Percentiles rank a stretch among this genome's conserved stretches.
Evolutionary conservation across 2,888 invertebrate species (phyloP).

Genomic region (Ceraclea dissimilis): DNA sequence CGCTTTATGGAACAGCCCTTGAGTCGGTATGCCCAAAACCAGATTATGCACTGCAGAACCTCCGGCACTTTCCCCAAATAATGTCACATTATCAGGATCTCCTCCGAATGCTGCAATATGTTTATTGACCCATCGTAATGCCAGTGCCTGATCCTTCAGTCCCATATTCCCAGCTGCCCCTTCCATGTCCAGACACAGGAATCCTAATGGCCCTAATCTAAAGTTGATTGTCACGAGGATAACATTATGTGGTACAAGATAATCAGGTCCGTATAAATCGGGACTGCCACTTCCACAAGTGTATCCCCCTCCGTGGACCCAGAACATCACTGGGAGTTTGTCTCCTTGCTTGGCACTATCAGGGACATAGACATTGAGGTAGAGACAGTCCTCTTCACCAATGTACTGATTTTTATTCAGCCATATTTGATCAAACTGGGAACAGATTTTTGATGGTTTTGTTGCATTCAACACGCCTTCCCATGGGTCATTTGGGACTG

Average conservation of each 20-base stretch:
- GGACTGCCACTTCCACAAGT: constrained; percentile 12
- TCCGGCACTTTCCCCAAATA: constrained; percentile 21
- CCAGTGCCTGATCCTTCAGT: constrained; percentile 19
- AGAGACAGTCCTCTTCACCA: constrained; percentile 11
- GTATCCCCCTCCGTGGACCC: constrained; percentile 22
- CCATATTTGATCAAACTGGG: constrained; percentile 2
- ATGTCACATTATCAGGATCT: constrained; percentile 16
- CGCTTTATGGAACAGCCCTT: constrained; percentile 11
- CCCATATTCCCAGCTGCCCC: constrained; percentile 20
- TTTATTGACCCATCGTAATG: constrained; percentile 16
- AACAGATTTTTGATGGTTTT: constrained; percentile 1
- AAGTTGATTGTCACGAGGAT: constrained; percentile 21
- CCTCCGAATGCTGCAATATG: constrained; percentile 18
- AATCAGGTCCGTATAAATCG: constrained; percentile 15
- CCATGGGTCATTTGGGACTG: constrained; percentile 14
- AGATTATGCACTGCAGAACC: constrained; percentile 11
- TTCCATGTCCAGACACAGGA: constrained; percentile 14
- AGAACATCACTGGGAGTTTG: constrained; percentile 18
- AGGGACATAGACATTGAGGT: constrained; percentile 9
- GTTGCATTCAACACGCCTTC: constrained; percentile 13
- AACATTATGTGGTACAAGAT: constrained; percentile 12
- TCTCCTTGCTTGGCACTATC: neutral
- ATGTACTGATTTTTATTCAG: neutral
- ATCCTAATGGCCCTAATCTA: constrained; percentile 15
- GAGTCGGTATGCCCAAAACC: constrained; percentile 8